Base-by-base conservation (phyloP, 2,113 vertebrate species). In the Ammodytes marinus region DNA sequence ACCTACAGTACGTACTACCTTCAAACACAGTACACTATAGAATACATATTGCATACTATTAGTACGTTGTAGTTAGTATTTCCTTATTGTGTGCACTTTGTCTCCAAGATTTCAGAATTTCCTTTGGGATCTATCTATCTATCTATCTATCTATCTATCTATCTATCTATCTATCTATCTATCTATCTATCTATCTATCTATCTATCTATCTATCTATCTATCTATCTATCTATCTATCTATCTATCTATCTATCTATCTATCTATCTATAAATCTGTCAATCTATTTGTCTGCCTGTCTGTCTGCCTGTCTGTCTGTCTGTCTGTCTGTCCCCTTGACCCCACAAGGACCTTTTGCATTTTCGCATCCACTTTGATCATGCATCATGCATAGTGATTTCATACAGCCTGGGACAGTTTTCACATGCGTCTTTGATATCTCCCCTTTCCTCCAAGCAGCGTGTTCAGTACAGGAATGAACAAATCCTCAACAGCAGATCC, bases 391-490 rank as follows among this genome's bases (percentile, higher is more conserved):
- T 3, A 7, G 5, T 54, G 19, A 61, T 27, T 1, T 54, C 19
- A 59, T 7, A 37, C 1, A 35, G 39, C 45, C 12, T 13, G 4
- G 13, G 39, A 2, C 12, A 27, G 14, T 40, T 82, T 64, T 42
- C 4, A 52, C 9, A 11, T 45, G 50, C 1, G 6, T 47, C 15
- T 57, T 46, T 47, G 8, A 35, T 37, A 5, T 39, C 13, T 35
- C 3, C 6, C 27, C 7, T 35, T 43, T 39, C 15, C 39, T 12
- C 2, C 12, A 8, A 4, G n/a, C 15, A 57, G 1, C 45, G 50
- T 7, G 5, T 55, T 70, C 39, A 59, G 52, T 10, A 35, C 45
- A 64, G 69, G n/a, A 74, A 83, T 54, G 10, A 80, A 37, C 60
- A 60, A 12, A 64, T 66, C 60, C 15, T 57, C 15, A 73, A 55